Conservation (phyloP, 2,113 vertebrate genomes). For the Hyperopisus bebe region DNA sequence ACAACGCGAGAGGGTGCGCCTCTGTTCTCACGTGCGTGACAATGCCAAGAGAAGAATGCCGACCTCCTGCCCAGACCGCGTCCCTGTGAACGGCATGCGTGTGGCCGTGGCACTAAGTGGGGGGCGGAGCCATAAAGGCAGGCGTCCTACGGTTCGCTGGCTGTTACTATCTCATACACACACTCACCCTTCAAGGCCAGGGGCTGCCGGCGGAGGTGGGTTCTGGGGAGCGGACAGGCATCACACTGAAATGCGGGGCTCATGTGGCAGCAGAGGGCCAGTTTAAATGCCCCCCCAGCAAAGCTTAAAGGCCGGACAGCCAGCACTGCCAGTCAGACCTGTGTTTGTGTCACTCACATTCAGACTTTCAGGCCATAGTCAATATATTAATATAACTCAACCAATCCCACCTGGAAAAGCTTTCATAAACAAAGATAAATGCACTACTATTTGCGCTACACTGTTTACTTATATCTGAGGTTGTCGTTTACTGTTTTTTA, state of each 20-base stretch:
- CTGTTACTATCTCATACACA: background rate
- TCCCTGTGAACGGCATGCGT: background rate
- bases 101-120: background rate
- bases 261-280: background rate
- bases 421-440: background rate
- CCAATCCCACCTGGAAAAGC: background rate
- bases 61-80: background rate
- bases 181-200: no score
- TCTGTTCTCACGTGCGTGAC: background rate
- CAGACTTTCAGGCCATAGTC: background rate
- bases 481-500: background rate
- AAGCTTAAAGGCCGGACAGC: background rate
- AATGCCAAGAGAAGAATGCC: background rate
- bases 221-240: background rate
- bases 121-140: background rate
- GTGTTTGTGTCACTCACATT: background rate
- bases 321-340: background rate
- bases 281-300: background rate
- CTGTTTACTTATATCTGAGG: background rate
- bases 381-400: background rate
- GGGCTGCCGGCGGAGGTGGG: background rate
- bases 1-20: background rate
- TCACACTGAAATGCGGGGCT: background rate
- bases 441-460: background rate
- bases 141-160: no score